Conservation (phyloP, 2,113 vertebrate species). For the Thymallus thymallus region DNA sequence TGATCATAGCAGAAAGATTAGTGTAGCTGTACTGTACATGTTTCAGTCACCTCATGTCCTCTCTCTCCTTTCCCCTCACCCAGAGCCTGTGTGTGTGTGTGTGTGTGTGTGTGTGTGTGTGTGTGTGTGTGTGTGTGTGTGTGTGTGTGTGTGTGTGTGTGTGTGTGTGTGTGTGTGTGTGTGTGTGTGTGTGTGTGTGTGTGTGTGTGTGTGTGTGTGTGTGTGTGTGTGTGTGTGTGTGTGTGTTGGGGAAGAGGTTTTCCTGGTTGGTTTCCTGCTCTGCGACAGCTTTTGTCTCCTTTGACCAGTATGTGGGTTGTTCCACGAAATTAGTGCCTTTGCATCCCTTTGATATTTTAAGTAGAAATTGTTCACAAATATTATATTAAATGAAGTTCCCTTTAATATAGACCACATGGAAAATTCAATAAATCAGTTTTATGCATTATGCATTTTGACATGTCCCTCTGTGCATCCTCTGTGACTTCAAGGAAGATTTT, state of each 20-base stretch:
- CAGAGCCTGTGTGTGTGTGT: not conserved
- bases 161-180: too few species aligned
- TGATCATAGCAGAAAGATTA: not conserved
- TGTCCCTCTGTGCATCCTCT: too few species aligned
- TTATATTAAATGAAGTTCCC: too few species aligned
- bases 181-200: not conserved
- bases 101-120: not conserved
- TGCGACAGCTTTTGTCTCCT: conserved; percentile 30
- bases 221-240: not conserved
- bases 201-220: not conserved
- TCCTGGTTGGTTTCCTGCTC: conserved; percentile 31
- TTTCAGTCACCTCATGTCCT: not conserved
- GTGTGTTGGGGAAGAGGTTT: conserved; percentile 14
- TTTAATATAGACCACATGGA: not conserved
- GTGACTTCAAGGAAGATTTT: too few species aligned
- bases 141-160: not conserved
- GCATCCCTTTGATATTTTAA: not conserved
- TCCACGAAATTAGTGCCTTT: not conserved
- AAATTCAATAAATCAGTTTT: too few species aligned
- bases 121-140: not conserved
- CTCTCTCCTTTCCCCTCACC: not conserved
- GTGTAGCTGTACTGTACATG: not conserved
- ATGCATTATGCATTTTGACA: too few species aligned
- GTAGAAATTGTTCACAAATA: not conserved
- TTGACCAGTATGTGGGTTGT: conserved; percentile 10